Evolutionary conservation across 2,888 invertebrate species (phyloP).

Genomic region (Ochropleura leucogaster): DNA sequence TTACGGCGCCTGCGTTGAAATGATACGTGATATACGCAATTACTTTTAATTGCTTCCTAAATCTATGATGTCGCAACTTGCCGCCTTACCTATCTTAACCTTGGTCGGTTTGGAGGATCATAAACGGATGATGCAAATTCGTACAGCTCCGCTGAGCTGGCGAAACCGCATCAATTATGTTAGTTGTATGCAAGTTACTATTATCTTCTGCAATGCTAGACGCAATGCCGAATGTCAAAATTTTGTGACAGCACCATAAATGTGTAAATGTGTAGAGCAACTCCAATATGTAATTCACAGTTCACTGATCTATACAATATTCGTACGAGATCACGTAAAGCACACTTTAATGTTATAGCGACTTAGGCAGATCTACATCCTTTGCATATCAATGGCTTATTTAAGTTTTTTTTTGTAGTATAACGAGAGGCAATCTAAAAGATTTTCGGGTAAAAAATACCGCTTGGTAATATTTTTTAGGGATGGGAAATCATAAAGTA

Average conservation of each 20-base stretch:
- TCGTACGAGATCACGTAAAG: slow-evolving; percentile 29
- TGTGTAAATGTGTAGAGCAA: no score
- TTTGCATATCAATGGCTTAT: slow-evolving; percentile 2
- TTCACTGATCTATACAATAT: slow-evolving; percentile 31
- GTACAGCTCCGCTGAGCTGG: slow-evolving; percentile 25
- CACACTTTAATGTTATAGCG: not conserved
- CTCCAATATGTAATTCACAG: slow-evolving; percentile 24
- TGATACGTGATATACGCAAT: slow-evolving; percentile 17
- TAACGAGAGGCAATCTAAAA: not conserved
- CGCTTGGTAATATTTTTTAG: no score
- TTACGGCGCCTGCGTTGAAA: slow-evolving; percentile 8
- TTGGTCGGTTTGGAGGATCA: slow-evolving; percentile 51
- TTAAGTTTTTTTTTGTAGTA: not conserved
- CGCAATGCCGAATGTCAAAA: slow-evolving; percentile 46
- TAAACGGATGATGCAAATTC: slow-evolving; percentile 60
- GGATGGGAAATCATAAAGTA: no score
- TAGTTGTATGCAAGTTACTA: slow-evolving; percentile 50
- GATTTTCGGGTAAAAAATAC: not conserved
- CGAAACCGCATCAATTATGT: slow-evolving; percentile 54
- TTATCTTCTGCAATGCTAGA: slow-evolving; percentile 47
- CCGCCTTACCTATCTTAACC: slow-evolving; percentile 31
- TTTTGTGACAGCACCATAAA: slow-evolving; percentile 16
- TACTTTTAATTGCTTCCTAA: slow-evolving; percentile 30
- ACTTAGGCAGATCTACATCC: not conserved
- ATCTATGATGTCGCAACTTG: slow-evolving; percentile 32